Conservation (phyloP, 1,140 invertebrate species). For the Myzus persicae region DNA sequence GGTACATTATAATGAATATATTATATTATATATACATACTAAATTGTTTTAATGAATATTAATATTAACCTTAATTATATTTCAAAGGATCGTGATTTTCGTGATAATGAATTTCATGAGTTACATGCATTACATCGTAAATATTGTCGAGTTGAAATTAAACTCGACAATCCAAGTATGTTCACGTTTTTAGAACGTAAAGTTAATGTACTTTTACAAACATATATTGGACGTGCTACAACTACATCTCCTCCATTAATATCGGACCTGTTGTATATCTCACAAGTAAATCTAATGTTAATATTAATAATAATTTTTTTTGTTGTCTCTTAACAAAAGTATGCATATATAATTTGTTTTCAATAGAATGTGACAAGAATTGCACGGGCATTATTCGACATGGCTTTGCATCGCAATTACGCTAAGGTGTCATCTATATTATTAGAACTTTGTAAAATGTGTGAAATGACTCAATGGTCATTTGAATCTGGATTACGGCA, state of each 20-base stretch:
- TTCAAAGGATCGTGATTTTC: slow-evolving; percentile 76
- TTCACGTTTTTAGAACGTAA: no score
- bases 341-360: slow-evolving; percentile 57
- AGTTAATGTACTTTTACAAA: slow-evolving; percentile 96
- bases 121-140: slow-evolving; percentile 77
- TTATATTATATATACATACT: no score
- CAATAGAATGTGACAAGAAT: slow-evolving; percentile 88
- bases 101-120: slow-evolving; percentile 94
- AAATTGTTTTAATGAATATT: slow-evolving; percentile 16
- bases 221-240: slow-evolving; percentile 81
- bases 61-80: not conserved
- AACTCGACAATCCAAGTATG: no score
- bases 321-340: not conserved
- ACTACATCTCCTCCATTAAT: slow-evolving; percentile 89
- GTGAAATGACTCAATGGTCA: slow-evolving; percentile 89
- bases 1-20: slow-evolving; percentile 60
- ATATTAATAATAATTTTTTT: not conserved
- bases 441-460: slow-evolving; percentile 85
- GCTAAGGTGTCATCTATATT: slow-evolving; percentile 85
- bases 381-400: slow-evolving; percentile 91
- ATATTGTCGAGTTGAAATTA: slow-evolving; percentile 80
- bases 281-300: slow-evolving; percentile 73
- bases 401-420: slow-evolving; percentile 88
- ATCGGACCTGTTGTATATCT: slow-evolving; percentile 93
- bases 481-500: slow-evolving; percentile 86